Conservation (phyloP, 1,140 invertebrate species). For the Popillia japonica region DNA sequence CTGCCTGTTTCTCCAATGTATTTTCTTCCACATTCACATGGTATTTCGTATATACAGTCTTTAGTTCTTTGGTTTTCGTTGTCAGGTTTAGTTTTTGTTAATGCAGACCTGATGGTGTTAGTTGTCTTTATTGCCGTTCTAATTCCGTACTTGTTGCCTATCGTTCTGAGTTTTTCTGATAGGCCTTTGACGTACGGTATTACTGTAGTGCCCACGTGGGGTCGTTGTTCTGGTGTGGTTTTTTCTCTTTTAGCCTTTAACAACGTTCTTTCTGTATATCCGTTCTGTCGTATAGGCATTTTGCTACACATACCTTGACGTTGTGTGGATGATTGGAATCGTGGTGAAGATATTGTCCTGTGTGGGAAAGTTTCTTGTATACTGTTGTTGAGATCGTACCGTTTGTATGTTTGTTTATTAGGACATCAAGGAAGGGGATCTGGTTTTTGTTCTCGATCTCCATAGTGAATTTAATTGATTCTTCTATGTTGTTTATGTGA, state of each 20-base stretch:
- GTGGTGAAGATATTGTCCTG: background rate
- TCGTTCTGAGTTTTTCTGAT: constrained; percentile 13
- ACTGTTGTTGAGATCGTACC: too few relatives aligned
- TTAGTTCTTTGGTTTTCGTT: constrained; percentile 15
- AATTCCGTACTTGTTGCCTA: constrained; percentile 14
- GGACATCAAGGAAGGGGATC: constrained; percentile 3
- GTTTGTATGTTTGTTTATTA: background rate
- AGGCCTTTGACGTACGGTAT: constrained; percentile 5
- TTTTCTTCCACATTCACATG: constrained; percentile 28
- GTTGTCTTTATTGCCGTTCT: constrained; percentile 24
- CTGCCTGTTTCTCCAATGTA: constrained; percentile 27
- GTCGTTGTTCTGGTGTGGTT: too few relatives aligned
- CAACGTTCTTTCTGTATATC: background rate
- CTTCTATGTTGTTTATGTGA: background rate
- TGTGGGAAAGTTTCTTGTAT: background rate
- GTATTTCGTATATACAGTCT: constrained; percentile 12
- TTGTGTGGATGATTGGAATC: background rate
- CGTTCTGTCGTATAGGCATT: background rate
- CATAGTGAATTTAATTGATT: constrained; percentile 1
- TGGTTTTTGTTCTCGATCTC: background rate
- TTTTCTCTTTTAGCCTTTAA: background rate
- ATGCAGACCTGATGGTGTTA: background rate
- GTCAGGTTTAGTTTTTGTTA: background rate
- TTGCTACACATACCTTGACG: background rate
- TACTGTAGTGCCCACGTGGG: background rate